Conservation (phyloP, 2,113 vertebrate species). For the Ctenodactylus gundi region DNA sequence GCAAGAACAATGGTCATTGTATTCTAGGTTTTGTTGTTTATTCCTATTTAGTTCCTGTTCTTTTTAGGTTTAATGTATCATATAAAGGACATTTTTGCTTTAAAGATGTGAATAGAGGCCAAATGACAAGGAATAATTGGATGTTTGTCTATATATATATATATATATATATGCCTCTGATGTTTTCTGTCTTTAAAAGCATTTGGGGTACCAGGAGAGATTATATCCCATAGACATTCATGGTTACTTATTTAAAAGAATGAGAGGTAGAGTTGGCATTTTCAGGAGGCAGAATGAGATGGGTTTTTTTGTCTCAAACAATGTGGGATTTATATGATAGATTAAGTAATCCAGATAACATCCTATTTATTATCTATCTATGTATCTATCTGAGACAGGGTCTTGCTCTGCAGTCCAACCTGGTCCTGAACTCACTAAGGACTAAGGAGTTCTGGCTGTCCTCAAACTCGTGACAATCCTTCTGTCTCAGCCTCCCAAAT, state of each 20-base stretch:
- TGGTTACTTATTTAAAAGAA: conserved; percentile 58
- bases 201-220: neutral
- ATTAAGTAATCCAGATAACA: neutral
- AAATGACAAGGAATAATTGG: conserved; percentile 5
- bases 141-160: neutral
- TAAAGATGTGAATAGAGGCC: conserved; percentile 41
- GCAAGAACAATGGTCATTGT: neutral
- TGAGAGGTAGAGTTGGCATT: neutral
- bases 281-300: conserved; percentile 11
- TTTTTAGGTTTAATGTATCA: neutral
- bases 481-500: no score
- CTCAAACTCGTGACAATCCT: no score
- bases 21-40: neutral
- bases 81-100: neutral
- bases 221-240: neutral
- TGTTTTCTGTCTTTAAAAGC: neutral
- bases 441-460: no score
- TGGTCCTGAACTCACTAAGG: no score
- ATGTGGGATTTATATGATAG: conserved; percentile 39
- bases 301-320: conserved; percentile 1
- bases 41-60: neutral
- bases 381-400: no score
- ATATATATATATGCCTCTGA: neutral
- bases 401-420: no score
- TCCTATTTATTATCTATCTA: no score